Evolutionary conservation across 37 sponge, comb jelly and placozoan genomes (phyloP), one percentile per base, ranked within the genome.

Genomic region (Ephydatia muelleri): DNA sequence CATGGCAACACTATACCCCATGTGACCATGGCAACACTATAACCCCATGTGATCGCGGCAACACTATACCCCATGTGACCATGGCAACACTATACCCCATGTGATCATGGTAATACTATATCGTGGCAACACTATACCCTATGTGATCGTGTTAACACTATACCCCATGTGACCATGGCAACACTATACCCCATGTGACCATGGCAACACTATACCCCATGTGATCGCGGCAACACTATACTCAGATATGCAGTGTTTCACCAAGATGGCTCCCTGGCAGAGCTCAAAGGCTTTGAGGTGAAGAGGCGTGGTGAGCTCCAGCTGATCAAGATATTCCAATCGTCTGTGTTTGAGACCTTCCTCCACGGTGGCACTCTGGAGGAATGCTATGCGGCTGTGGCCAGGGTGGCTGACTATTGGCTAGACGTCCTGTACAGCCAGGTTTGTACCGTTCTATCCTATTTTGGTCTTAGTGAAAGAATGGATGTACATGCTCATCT

Each of bases 341-440:
- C 97, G 25, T 93, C 95, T n/a, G 97, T 98, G 21, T 98, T 98
- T 82, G 95, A 94, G 68, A 84, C 93, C 26, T n/a, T 98, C n/a
- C n/a, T n/a, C n/a, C n/a, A n/a, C n/a, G n/a, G n/a, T n/a, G n/a
- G 26, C 39, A 96, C 93, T 0, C 73, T 98, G 70, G 91, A 96
- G 86, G 97, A 96, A 79, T 94, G 95, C 43, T 98, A 97, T 57
- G 75, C 75, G 48, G 88, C 95, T 8, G 99, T 96, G 39, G 95
- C 99, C 65, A 90, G 87, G 70, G 94, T 98, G 6, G 99, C 99
- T 0, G 92, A 98, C 92, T 98, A 93, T 85, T 98, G 99, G 99
- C 86, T 98, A 70, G 99, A 98, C 80, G 93, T 98, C 21, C 85
- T 98, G 72, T 94, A 94, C 92, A 97, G 91, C 67, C 86, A 93